phyloP scores from a whole-genome alignment of 2,113 vertebrate genomes.

The Pholis gunnellus region DNA sequence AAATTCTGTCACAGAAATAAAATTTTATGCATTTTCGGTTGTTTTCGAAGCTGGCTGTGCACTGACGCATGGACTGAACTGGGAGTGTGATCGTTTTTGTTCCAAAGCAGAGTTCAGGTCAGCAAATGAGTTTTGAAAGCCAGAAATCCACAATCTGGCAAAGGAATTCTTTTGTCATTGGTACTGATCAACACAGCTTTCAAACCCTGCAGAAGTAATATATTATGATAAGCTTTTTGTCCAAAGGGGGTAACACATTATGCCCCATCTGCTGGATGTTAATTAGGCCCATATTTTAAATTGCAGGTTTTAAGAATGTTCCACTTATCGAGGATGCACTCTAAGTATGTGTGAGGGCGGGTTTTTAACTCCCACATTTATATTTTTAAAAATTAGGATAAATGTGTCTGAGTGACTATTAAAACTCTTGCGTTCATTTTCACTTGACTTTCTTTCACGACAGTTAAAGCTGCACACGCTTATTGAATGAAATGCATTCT shows the following conservation, averaged over 20 bases:
- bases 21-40: background rate
- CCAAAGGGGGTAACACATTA: background rate
- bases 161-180: background rate
- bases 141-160: slow-evolving; percentile 8
- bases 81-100: background rate
- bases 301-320: background rate
- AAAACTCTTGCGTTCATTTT: background rate
- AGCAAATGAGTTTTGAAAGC: slow-evolving; percentile 7
- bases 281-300: background rate
- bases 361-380: background rate
- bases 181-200: background rate
- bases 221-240: slow-evolving; percentile 2
- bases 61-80: background rate
- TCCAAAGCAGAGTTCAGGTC: background rate
- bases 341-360: background rate
- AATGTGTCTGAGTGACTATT: background rate
- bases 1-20: background rate
- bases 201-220: slow-evolving; percentile 3
- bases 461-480: background rate
- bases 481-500: background rate
- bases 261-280: background rate
- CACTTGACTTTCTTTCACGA: background rate
- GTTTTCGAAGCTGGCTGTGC: background rate
- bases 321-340: background rate
- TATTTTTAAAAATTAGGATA: background rate